phyloP scores from a whole-genome alignment of 2,888 invertebrate species.

The Chydorus sphaericus region DNA sequence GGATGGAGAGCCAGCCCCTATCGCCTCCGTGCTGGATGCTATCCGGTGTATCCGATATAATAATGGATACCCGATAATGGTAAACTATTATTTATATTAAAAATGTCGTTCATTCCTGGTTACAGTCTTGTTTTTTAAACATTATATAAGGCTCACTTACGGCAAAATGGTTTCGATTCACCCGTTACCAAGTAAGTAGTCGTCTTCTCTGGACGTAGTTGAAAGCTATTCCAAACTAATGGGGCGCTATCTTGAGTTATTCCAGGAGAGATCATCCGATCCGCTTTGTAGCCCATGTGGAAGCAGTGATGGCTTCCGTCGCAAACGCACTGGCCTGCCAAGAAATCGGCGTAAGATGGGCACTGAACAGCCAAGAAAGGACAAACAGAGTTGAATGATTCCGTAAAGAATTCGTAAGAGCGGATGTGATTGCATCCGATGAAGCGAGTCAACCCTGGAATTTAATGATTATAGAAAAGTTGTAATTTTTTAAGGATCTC shows the following conservation, averaged over 20 bases:
- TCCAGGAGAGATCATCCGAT: slow-evolving; percentile 42
- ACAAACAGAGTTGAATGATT: slow-evolving; percentile 63
- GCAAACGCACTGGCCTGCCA: slow-evolving; percentile 22
- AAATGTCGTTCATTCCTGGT: background rate
- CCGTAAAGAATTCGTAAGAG: slow-evolving; percentile 66
- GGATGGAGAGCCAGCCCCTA: slow-evolving; percentile 18
- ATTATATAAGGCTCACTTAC: slow-evolving; percentile 38
- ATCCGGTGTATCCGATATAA: slow-evolving; percentile 54
- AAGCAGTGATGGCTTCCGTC: slow-evolving; percentile 23
- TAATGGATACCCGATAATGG: slow-evolving; percentile 60
- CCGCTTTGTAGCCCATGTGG: slow-evolving; percentile 29
- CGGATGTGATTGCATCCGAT: slow-evolving; percentile 78
- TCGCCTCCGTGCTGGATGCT: slow-evolving; percentile 44
- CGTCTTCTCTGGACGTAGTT: slow-evolving; percentile 34
- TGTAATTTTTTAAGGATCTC: slow-evolving; percentile 7
- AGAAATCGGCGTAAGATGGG: slow-evolving; percentile 48
- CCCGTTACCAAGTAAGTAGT: slow-evolving; percentile 56
- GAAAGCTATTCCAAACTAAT: slow-evolving; percentile 53
- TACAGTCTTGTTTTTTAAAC: background rate
- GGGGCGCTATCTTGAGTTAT: too few relatives aligned
- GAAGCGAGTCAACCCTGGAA: slow-evolving; percentile 45
- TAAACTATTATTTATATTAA: slow-evolving; percentile 38
- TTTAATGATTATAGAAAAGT: slow-evolving; percentile 14
- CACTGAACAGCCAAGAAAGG: slow-evolving; percentile 66
- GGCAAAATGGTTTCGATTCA: slow-evolving; percentile 53